Percentiles rank a stretch among this genome's conserved stretches.
These are phyloP conservation scores for Papilio glaucus DNA, from an alignment of 1,140 invertebrate species.

Conservation along the genomic window DNA sequence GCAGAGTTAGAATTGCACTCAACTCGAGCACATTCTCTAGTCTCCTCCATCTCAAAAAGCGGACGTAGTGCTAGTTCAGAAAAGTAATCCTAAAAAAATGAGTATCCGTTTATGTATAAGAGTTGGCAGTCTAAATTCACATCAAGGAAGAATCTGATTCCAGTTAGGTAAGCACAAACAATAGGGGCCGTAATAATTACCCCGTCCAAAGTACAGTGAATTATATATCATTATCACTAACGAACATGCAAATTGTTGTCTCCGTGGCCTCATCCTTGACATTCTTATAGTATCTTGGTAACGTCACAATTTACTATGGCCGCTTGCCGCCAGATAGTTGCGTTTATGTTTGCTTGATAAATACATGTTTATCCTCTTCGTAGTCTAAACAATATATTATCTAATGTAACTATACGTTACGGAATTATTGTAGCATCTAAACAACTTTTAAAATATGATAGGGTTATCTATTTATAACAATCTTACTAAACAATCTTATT, in stretches of 20 bases:
- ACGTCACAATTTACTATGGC: conserved; percentile 42
- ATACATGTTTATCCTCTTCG: background rate
- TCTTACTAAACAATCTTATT: background rate
- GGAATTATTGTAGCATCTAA: background rate
- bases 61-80: too few species aligned
- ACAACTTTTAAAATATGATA: conserved; percentile 7
- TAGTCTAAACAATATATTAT: conserved; percentile 20
- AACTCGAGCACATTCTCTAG: too few species aligned
- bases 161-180: conserved; percentile 44
- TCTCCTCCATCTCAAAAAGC: too few species aligned
- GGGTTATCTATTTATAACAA: background rate
- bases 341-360: conserved; percentile 31
- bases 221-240: conserved; percentile 61
- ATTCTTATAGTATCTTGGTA: conserved; percentile 58
- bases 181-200: conserved; percentile 62
- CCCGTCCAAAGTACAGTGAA: conserved; percentile 46
- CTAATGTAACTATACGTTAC: conserved; percentile 7
- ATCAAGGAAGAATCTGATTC: conserved; percentile 14
- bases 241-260: conserved; percentile 56
- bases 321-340: background rate
- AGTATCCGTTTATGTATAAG: background rate
- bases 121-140: background rate
- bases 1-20: too few species aligned
- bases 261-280: conserved; percentile 58
- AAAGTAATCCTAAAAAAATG: background rate